Evolutionary conservation across 2,888 invertebrate genomes (phyloP), one percentile per base, ranked within the genome.

Genomic region (Argynnis bischoffii): DNA sequence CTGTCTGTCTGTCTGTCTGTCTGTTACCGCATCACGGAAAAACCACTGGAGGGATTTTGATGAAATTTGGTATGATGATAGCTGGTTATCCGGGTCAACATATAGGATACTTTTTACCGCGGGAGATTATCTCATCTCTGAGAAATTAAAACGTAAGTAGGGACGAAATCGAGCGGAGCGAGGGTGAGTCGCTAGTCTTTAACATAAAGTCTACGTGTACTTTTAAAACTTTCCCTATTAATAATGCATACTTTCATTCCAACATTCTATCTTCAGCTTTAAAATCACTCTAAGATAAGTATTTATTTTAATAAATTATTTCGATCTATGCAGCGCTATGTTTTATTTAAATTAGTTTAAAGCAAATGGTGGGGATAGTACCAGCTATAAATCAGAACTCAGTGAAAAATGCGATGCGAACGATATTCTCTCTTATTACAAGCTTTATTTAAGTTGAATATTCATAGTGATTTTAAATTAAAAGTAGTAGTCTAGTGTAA

Each of bases 341-440:
- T 81, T 85, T 81, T 80, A 83, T 84, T 84, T 79, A 83, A 84
- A 86, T 83, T 81, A 81, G 75, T 79, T 79, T 77, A 81, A 85
- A 81, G 82, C 83, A 84, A 85, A 86, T 81, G 79, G 76, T 78
- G 69, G 69, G 82, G 81, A 85, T 84, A 81, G 76, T 79, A 77
- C 79, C 76, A 81, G 82, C 82, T 85, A 81, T 82, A 83, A 85
- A 85, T 86, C 84, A 81, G 78, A 69, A 63, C 59, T 56, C 55
- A 59, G 64, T 55, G 61, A 64, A 66, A 72, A 66, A 63, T 57
- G 61, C 26, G 26, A 59, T 53, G 60, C 18, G 46, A 26, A 31
- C 55, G 11, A 48, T 66, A 55, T 69, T 71, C 46, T 54, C 53
- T 63, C 63, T 69, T 72, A 70, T 50, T 67, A 48, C 6, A 41